These are phyloP conservation scores for Ailuropoda melanoleuca DNA, from an alignment of 2,113 vertebrate species.

Conservation along the genomic window DNA sequence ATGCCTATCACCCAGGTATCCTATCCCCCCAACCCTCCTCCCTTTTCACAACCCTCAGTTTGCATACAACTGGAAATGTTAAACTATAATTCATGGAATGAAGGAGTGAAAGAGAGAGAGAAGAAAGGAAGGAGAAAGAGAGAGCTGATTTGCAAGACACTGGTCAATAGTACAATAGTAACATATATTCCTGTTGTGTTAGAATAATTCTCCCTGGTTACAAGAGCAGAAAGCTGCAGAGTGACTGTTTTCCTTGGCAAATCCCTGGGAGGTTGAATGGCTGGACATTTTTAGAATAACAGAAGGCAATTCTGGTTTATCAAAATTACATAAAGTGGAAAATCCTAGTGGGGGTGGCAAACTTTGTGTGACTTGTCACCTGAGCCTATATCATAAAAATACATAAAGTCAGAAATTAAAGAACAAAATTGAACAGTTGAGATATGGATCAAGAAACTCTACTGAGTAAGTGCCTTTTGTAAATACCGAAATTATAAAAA, in stretches of 20 bases:
- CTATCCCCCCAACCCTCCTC: no score
- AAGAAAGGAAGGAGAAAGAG: background rate
- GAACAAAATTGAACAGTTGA: constrained; percentile 12
- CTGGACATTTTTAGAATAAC: constrained; percentile 16
- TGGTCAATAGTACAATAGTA: background rate
- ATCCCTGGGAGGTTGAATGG: background rate
- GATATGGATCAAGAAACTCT: constrained; percentile 48
- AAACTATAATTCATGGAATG: background rate
- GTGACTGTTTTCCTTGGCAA: background rate
- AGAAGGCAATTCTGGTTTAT: background rate
- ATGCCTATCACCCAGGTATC: no score
- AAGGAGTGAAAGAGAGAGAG: background rate
- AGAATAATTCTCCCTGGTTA: background rate
- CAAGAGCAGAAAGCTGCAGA: background rate
- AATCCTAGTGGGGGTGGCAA: background rate
- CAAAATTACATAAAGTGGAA: constrained; percentile 39
- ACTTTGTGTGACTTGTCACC: constrained; percentile 14
- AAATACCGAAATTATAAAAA: constrained; percentile 66
- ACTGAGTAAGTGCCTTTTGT: constrained; percentile 21
- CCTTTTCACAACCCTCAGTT: no score
- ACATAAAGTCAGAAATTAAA: background rate
- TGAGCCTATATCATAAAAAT: background rate
- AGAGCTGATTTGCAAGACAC: background rate
- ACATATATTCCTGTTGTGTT: background rate
- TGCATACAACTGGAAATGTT: background rate